Percentiles rank a stretch among this genome's conserved stretches.
Conservation (phyloP, 1,140 invertebrate species). For the Aphidius ervi region DNA sequence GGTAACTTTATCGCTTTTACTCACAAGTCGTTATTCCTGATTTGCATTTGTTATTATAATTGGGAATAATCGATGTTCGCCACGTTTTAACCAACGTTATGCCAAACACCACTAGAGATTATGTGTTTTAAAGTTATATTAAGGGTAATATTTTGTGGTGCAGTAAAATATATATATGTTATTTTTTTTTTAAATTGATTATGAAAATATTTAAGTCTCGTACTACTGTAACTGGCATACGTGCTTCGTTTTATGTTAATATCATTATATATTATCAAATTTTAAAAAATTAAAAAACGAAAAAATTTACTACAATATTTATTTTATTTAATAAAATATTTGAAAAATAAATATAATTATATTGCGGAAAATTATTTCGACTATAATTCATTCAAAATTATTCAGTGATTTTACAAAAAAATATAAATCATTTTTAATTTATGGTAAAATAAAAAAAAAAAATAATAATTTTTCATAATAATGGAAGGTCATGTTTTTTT, state of each 20-base stretch:
- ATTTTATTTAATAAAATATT: slow-evolving; percentile 3
- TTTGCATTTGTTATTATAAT: slow-evolving; percentile 53
- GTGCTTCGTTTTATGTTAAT: slow-evolving; percentile 3
- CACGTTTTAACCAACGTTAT: slow-evolving; percentile 6
- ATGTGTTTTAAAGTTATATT: neutral
- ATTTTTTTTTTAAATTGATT: slow-evolving; percentile 14
- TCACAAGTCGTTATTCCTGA: slow-evolving; percentile 48
- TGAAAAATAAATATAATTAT: too few species aligned
- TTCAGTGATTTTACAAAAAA: too few species aligned
- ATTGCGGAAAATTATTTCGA: too few species aligned
- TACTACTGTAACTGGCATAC: slow-evolving; percentile 9
- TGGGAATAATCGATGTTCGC: slow-evolving; percentile 48
- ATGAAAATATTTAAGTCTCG: slow-evolving; percentile 18
- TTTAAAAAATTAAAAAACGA: neutral
- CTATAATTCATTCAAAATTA: too few species aligned
- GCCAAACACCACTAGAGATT: neutral
- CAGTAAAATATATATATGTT: neutral
- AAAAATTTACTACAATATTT: neutral
- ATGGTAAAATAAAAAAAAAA: too few species aligned
- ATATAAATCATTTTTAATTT: too few species aligned
- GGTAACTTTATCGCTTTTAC: slow-evolving; percentile 46
- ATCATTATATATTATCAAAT: neutral
- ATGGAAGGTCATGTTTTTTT: too few species aligned
- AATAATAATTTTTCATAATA: too few species aligned
- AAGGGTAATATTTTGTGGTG: neutral